Base-by-base conservation (phyloP, 1,140 invertebrate species). In the Drosophila baimaii region DNA sequence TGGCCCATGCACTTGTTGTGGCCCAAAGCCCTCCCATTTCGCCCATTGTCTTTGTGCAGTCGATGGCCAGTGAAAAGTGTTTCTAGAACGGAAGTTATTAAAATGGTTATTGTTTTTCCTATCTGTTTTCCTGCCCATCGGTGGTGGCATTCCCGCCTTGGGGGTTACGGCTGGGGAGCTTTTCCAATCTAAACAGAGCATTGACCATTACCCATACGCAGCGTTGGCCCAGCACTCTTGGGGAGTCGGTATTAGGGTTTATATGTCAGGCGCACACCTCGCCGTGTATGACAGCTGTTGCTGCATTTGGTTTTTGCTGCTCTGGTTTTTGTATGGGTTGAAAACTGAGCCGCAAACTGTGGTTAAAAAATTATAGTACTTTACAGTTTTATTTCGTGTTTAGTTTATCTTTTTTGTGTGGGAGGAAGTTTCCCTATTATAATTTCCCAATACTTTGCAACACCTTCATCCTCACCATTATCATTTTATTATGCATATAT, bases 11-110 rank as follows among this genome's bases (percentile, higher is more conserved):
- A 77, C 64, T 83, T 70, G 68, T 52, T 75, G 62, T 61, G 23
- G 21, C 31, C 44, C 69, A 52, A 33, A 61, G 39, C 21, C 35
- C 49, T 15, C 46, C 62, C 33, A 43, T 64, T 37, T 49, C 35
- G n/a, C n/a, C 54, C 66, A 83, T 88, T 88, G 83, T 88, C 61
- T 83, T 74, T 88, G 83, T 88, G 80, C 68, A 86, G 46, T 49
- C 69, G 69, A 72, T 72, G 31, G 69, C 27, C 61, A 23, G 56
- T 84, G 47, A 79, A 78, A 74, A 89, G 85, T 89, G 85, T 89
- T 89, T 81, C 59, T 90, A 72, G 84, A 89, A 85, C 84, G 84
- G 84, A 89, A 90, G 84, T 84, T 90, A 89, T 90, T 90, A 85
- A 84, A 89, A 90, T 83, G 77, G 77, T 84, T 88, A 62, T 81